Base-by-base conservation (phyloP, 2,888 invertebrate species). In the Brenthis ino region DNA sequence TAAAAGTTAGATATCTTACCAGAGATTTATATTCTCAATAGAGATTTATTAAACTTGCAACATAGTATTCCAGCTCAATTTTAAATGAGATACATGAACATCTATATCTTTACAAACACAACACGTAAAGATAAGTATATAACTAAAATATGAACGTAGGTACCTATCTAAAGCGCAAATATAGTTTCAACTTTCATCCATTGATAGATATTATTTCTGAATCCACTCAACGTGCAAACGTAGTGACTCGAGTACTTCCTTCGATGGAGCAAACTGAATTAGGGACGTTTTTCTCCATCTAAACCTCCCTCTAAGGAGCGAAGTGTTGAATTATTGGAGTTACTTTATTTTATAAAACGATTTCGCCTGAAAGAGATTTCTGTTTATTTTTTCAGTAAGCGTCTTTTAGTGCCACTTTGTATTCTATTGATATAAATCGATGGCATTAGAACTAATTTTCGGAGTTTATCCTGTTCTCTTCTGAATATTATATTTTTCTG, bases 291-390 rank as follows among this genome's bases (percentile, higher is more conserved):
- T 89, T 89, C 89, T 86, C 84, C 87, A 85, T 89, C 86, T 86
- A 87, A 85, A 83, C 86, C 82, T 83, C 85, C 76, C 85, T 83
- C 84, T 85, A 82, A 87, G 85, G 83, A 87, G 83, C 85, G 87
- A 87, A 88, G 87, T 88, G 89, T 85, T 88, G 90, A 91, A 89
- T 89, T 91, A 91, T 91, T 86, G 85, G 86, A 87, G 82, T 88
- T 86, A 87, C 87, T 92, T 90, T 89, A 89, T 89, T 90, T 88
- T 89, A 88, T 87, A 86, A 89, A 89, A 85, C 85, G 86, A 87
- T 86, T 86, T 85, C 80, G 81, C 81, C 81, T 79, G 80, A 75
- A 78, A 79, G 81, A 84, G 81, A 84, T 86, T 89, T 86, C 82
- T 86, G 86, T 90, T 89, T 89, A 86, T 86, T 85, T 87, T 86